Evolutionary conservation across 2,888 invertebrate genomes (phyloP).

Genomic region (Odontomyia ornata): DNA sequence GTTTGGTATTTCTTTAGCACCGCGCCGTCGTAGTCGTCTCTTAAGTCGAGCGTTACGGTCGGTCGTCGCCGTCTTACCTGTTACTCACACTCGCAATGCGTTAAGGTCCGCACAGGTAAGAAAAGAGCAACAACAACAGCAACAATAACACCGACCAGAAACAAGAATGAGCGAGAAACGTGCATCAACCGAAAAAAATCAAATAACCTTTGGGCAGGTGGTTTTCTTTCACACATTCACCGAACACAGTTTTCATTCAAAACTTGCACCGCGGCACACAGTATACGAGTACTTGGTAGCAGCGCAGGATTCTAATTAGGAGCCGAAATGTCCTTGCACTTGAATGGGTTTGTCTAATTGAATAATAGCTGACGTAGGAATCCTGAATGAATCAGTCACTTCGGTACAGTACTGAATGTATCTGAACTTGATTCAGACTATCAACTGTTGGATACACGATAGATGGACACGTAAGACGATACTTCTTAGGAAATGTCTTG

Average conservation of each 20-base stretch:
- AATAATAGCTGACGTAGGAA: neutral
- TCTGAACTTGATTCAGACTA: neutral
- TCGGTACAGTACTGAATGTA: neutral
- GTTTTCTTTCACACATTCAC: conserved; percentile 40
- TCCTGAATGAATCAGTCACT: conserved; percentile 22
- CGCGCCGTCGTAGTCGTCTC: neutral
- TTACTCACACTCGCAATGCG: conserved; percentile 4
- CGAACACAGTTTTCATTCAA: neutral
- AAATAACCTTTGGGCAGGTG: conserved; percentile 42
- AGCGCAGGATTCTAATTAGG: neutral
- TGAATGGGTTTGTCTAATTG: neutral
- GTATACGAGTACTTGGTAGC: neutral
- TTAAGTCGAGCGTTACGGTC: neutral
- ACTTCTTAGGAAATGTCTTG: conserved; percentile 17
- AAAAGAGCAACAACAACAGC: conserved; percentile 24
- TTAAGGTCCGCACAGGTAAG: conserved; percentile 17
- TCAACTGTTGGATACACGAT: neutral
- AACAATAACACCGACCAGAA: neutral
- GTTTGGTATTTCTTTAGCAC: conserved; percentile 37
- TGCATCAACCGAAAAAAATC: neutral
- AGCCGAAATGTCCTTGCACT: conserved; percentile 6
- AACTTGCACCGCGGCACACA: neutral
- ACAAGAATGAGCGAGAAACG: conserved; percentile 23
- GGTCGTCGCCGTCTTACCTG: conserved; percentile 10
- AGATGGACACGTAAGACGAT: neutral